phyloP scores from a whole-genome alignment of 1,140 invertebrate species.

The Cydia pomonella region DNA sequence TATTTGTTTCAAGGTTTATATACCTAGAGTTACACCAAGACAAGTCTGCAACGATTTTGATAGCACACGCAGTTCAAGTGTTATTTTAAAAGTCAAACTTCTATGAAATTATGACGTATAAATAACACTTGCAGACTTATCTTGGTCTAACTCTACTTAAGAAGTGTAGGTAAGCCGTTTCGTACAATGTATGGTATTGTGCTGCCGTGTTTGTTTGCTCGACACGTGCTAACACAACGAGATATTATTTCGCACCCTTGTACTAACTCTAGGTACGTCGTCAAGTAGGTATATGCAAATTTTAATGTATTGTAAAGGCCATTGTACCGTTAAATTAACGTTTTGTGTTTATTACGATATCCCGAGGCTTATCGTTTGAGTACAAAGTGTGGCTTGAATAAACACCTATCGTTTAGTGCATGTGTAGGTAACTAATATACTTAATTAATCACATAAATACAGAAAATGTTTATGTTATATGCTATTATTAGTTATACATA shows the following conservation, averaged over 20 bases:
- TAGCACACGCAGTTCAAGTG: no score
- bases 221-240: not conserved
- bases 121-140: no score
- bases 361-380: constrained; percentile 1
- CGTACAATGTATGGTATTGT: not conserved
- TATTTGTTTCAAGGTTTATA: not conserved
- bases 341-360: not conserved
- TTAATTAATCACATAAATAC: no score
- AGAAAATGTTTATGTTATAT: no score
- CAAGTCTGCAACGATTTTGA: no score
- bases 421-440: no score
- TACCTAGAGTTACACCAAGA: no score
- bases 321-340: not conserved
- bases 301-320: constrained; percentile 4
- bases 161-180: not conserved
- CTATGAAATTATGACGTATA: no score
- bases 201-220: not conserved
- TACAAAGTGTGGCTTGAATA: not conserved
- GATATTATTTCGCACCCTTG: not conserved
- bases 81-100: no score
- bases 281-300: constrained; percentile 1
- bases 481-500: no score
- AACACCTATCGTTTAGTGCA: not conserved
- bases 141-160: no score
- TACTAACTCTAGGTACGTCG: not conserved